These are phyloP conservation scores for Tupiocoris notatus DNA, from an alignment of 2,888 invertebrate genomes.

Conservation along the genomic window DNA sequence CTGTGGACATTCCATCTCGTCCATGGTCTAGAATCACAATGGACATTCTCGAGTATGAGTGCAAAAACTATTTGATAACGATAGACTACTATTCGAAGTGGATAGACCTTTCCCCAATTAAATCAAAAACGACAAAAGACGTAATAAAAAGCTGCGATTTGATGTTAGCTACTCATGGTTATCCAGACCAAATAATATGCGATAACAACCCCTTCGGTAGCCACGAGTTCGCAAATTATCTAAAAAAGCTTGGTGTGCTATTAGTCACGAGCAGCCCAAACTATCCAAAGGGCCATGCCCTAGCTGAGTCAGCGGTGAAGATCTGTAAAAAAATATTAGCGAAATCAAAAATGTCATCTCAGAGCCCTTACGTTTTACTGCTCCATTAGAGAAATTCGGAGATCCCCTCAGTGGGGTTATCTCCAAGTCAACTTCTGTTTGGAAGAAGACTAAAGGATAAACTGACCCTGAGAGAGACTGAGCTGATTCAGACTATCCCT, in stretches of 20 bases:
- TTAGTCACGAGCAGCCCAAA: constrained; percentile 13
- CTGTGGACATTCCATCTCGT: constrained; percentile 21
- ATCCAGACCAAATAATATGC: constrained; percentile 6
- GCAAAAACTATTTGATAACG: constrained; percentile 32
- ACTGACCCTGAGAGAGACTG: no score
- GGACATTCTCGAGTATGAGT: constrained; percentile 41
- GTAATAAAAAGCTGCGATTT: neutral
- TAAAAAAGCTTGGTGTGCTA: neutral
- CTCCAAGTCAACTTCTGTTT: no score
- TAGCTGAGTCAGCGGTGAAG: constrained; percentile 7
- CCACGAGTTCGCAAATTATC: neutral
- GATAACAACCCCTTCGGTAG: constrained; percentile 13
- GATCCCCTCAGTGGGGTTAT: neutral
- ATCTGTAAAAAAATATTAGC: neutral
- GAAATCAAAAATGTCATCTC: neutral
- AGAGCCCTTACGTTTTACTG: neutral
- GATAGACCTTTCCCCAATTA: constrained; percentile 27
- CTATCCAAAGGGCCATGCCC: neutral
- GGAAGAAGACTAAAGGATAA: no score
- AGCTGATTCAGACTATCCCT: no score
- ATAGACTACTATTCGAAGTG: constrained; percentile 44
- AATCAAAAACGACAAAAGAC: neutral
- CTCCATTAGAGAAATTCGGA: neutral
- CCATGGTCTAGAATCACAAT: constrained; percentile 39
- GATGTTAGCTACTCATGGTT: neutral